These are phyloP conservation scores for Vanacampus margaritifer DNA, from an alignment of 2,113 vertebrate genomes.

Conservation along the genomic window DNA sequence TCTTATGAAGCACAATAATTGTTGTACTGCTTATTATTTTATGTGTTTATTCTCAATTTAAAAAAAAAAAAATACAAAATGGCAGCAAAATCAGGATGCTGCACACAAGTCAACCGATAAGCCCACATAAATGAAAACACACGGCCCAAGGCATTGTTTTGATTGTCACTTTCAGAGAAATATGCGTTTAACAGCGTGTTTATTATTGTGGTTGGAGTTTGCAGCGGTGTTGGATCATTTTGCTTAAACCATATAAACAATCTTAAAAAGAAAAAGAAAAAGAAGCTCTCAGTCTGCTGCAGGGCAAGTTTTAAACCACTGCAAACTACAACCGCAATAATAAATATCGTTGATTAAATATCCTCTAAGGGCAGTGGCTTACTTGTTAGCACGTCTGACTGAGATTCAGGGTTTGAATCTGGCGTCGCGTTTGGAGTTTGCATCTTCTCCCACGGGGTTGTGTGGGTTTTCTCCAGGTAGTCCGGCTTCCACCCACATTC, in stretches of 20 bases:
- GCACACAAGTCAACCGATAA: neutral
- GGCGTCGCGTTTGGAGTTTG: neutral
- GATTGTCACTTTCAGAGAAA: conserved; percentile 1
- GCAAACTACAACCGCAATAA: neutral
- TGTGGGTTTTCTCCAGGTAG: neutral
- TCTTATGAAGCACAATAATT: neutral
- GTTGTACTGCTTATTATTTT: neutral
- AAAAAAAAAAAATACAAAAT: neutral
- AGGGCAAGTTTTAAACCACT: neutral
- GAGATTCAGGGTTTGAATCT: neutral
- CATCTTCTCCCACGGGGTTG: neutral
- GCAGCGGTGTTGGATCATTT: neutral
- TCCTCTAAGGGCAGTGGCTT: neutral
- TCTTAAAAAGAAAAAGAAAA: neutral
- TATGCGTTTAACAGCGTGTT: neutral
- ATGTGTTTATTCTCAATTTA: neutral
- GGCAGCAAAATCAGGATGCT: neutral
- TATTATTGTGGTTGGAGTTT: neutral
- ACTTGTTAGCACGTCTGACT: neutral
- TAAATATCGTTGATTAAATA: neutral
- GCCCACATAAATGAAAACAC: neutral
- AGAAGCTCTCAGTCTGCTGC: neutral
- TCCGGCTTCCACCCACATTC: neutral
- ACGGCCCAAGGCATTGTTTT: neutral
- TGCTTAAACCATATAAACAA: neutral